Percentiles rank a stretch among this genome's conserved stretches.
Evolutionary conservation across 2,888 invertebrate genomes (phyloP).

Genomic region (Scrobipalpa atriplicella): DNA sequence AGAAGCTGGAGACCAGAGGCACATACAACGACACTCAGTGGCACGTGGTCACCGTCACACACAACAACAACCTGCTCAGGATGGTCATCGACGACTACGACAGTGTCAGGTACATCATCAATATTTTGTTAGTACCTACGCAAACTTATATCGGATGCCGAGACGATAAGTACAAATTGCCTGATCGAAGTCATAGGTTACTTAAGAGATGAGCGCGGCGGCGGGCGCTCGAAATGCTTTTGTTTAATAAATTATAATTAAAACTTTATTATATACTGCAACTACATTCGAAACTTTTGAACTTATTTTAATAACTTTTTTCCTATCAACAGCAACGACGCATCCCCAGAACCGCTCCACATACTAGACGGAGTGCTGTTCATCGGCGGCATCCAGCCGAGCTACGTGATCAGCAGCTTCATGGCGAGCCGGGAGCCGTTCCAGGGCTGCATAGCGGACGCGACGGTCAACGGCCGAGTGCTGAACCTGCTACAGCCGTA

Average conservation of each 20-base stretch:
- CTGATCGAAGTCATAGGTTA: too few species aligned
- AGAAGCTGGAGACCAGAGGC: slow-evolving; percentile 83
- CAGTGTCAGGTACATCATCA: slow-evolving; percentile 84
- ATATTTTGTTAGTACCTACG: too few species aligned
- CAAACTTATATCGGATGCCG: too few species aligned
- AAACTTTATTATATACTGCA: too few species aligned
- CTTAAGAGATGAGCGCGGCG: too few species aligned
- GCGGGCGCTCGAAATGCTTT: too few species aligned
- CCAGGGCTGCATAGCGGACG: slow-evolving; percentile 96
- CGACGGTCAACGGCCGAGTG: slow-evolving; percentile 90
- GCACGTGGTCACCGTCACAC: slow-evolving; percentile 96
- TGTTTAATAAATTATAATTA: too few species aligned
- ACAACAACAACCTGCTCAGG: slow-evolving; percentile 85
- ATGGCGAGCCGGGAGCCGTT: slow-evolving; percentile 83
- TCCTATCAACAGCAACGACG: not conserved
- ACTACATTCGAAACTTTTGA: too few species aligned
- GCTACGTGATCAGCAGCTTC: slow-evolving; percentile 79
- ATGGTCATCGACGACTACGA: slow-evolving; percentile 94
- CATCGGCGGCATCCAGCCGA: slow-evolving; percentile 92
- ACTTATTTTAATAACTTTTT: too few species aligned
- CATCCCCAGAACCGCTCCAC: slow-evolving; percentile 80
- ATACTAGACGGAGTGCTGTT: slow-evolving; percentile 88
- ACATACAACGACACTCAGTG: slow-evolving; percentile 94
- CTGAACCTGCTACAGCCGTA: slow-evolving; percentile 64
- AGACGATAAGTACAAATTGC: too few species aligned